A percentile compares a stretch with the other conserved stretches of the same genome.
Evolutionary conservation across 2,113 vertebrate genomes (phyloP).

Genomic region (Tyrannus savana): DNA sequence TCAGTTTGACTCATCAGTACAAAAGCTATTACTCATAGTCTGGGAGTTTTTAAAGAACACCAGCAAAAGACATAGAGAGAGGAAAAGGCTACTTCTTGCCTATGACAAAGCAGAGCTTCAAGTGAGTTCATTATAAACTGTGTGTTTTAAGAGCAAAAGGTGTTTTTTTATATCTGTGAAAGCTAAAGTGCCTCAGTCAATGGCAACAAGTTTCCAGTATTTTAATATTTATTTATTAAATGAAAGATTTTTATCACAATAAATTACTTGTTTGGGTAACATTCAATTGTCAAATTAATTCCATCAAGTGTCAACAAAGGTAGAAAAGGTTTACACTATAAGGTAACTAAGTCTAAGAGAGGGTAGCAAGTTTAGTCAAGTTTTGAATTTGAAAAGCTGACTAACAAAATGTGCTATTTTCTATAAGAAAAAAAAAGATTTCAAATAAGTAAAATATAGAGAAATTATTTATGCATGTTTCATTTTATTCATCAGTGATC

Average conservation of each 20-base stretch:
- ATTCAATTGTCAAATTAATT: conserved; percentile 12
- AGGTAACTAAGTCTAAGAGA: background rate
- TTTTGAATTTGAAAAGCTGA: background rate
- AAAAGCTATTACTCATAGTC: background rate
- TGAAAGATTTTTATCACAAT: background rate
- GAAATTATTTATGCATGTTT: background rate
- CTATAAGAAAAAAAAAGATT: background rate
- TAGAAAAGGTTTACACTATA: background rate
- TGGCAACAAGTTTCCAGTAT: background rate
- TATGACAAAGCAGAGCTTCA: background rate
- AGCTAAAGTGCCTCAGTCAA: background rate
- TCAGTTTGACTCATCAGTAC: background rate
- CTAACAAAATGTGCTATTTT: background rate
- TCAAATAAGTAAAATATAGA: background rate
- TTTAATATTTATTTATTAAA: conserved; percentile 19
- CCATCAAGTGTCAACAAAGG: background rate
- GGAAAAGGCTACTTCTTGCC: background rate
- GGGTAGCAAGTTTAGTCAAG: background rate
- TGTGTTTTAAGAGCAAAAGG: background rate
- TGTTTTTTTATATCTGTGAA: background rate
- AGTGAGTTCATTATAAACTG: background rate
- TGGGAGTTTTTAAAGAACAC: background rate
- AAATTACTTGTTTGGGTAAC: conserved; percentile 2
- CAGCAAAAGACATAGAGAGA: background rate
- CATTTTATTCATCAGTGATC: background rate